Percentiles rank a stretch among this genome's conserved stretches.
Evolutionary conservation across 1,140 invertebrate species (phyloP).

Genomic region (Macrobrachium nipponense): DNA sequence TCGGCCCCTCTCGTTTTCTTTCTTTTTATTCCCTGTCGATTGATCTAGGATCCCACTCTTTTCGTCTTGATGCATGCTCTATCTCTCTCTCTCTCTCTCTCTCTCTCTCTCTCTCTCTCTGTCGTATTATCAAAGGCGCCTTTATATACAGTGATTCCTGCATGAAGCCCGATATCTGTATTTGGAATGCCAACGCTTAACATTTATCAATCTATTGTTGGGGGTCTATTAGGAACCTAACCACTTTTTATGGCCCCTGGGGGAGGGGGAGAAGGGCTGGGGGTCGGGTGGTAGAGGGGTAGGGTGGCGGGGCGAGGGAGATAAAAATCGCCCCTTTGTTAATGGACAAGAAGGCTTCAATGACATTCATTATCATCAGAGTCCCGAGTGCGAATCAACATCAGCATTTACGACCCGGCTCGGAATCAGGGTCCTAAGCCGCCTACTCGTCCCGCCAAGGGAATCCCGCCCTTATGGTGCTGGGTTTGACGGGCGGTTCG

Average conservation of each 20-base stretch:
- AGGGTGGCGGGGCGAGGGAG: slow-evolving; percentile 7
- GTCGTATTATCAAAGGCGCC: no score
- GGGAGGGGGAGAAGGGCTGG: no score
- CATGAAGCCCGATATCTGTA: not conserved
- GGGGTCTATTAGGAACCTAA: slow-evolving; percentile 55
- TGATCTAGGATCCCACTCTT: no score
- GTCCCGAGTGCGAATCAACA: slow-evolving; percentile 55
- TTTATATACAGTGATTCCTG: slow-evolving; percentile 34
- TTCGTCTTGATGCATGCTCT: no score
- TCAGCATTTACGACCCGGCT: slow-evolving; percentile 45
- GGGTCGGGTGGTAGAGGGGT: no score
- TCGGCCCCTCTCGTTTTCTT: no score
- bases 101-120: not conserved
- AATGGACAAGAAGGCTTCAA: slow-evolving; percentile 59
- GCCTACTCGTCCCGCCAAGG: not conserved
- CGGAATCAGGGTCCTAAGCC: not conserved
- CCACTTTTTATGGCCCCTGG: slow-evolving; percentile 48
- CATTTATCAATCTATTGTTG: slow-evolving; percentile 62
- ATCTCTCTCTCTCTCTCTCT: not conserved
- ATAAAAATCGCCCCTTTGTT: slow-evolving; percentile 62
- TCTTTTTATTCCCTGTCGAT: no score
- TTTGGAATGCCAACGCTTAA: slow-evolving; percentile 46
- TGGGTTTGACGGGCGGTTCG: not conserved
- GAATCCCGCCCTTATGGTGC: not conserved
- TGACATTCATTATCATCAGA: slow-evolving; percentile 60